phyloP scores from a whole-genome alignment of 2,113 vertebrate species.

The Rhabdornis inornatus region DNA sequence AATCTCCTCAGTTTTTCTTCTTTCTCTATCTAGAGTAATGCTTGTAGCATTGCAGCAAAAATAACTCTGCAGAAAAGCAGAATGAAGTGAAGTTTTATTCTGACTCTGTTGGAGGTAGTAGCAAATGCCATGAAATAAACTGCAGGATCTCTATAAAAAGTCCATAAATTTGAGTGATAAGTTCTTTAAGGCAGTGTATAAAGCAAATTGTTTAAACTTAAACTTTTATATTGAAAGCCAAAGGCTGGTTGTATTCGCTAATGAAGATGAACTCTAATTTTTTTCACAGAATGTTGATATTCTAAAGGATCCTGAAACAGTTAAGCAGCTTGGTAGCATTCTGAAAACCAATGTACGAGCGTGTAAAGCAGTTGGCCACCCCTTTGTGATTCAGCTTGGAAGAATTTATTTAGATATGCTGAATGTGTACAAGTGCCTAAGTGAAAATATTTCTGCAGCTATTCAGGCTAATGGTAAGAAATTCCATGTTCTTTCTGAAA shows the following conservation, averaged over 20 bases:
- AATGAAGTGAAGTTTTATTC: neutral
- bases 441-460: conserved; percentile 99
- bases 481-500: neutral
- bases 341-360: conserved; percentile 97
- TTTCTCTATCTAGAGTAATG: neutral
- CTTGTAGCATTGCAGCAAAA: neutral
- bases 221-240: neutral
- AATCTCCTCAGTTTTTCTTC: neutral
- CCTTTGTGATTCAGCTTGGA: conserved; percentile 97
- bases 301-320: conserved; percentile 98
- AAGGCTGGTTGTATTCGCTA: neutral
- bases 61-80: neutral
- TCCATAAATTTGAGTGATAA: neutral
- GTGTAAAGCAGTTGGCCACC: conserved; percentile 96
- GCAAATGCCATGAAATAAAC: neutral
- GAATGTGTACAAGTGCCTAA: conserved; percentile 99
- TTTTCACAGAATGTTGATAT: conserved; percentile 93
- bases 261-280: neutral
- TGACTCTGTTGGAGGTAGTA: neutral
- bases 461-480: conserved; percentile 94
- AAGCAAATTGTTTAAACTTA: neutral
- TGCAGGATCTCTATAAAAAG: neutral
- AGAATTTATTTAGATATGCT: conserved; percentile 99
- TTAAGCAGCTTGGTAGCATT: conserved; percentile 98
- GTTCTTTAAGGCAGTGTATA: neutral